These are phyloP conservation scores for Periplaneta americana DNA, from an alignment of 1,140 invertebrate species.

Conservation along the genomic window DNA sequence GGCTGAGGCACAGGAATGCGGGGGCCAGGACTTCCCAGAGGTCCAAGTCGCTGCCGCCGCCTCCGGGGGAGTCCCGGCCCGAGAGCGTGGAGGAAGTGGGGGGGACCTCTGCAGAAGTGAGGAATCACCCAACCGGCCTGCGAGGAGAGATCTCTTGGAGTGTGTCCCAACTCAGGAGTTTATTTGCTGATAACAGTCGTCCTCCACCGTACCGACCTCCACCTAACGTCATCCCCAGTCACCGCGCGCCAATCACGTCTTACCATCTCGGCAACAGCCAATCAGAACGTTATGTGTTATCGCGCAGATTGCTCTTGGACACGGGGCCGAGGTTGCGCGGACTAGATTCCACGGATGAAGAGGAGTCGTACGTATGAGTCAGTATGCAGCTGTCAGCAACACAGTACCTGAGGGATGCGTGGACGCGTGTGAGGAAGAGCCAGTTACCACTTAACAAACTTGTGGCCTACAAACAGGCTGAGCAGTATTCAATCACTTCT, in stretches of 20 bases:
- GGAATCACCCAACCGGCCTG: conserved; percentile 6
- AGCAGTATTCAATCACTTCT: too few relatives aligned
- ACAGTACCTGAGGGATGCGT: not conserved
- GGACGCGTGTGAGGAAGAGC: not conserved
- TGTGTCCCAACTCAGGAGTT: conserved; percentile 34
- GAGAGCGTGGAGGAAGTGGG: conserved; percentile 16
- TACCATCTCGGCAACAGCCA: conserved; percentile 28
- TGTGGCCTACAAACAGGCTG: not conserved
- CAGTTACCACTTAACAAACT: not conserved
- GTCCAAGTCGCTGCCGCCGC: conserved; percentile 25
- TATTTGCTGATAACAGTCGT: conserved; percentile 29
- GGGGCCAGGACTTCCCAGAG: conserved; percentile 15
- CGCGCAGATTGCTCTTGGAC: not conserved
- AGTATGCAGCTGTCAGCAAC: not conserved
- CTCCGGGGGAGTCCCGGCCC: not conserved
- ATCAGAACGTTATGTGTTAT: conserved; percentile 13
- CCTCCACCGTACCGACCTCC: conserved; percentile 32
- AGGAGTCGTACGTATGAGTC: conserved; percentile 22
- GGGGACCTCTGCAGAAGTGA: conserved; percentile 13
- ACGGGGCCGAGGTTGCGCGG: conserved; percentile 11
- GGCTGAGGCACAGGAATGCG: conserved; percentile 20
- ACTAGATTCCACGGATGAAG: conserved; percentile 24
- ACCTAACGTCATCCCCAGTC: conserved; percentile 20
- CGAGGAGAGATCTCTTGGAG: conserved; percentile 37
- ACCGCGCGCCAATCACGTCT: conserved; percentile 29